Evolutionary conservation across 2,113 vertebrate genomes (phyloP).

Genomic region (Syrrhaptes paradoxus): DNA sequence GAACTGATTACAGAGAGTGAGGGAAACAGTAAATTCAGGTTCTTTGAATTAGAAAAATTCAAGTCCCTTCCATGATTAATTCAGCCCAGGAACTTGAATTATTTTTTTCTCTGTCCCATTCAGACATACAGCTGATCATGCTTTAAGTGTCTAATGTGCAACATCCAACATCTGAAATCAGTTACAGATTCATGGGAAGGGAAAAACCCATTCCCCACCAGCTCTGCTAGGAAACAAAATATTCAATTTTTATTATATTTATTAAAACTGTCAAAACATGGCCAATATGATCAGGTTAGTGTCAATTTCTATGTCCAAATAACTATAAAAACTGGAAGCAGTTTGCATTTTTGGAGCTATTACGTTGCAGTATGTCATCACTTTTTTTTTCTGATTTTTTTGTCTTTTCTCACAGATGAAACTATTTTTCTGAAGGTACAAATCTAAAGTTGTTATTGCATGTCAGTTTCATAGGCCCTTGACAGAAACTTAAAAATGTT

Average conservation of each 20-base stretch:
- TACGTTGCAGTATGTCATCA: fast-evolving
- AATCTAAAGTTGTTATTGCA: neutral
- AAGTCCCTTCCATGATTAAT: neutral
- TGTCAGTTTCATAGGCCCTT: neutral
- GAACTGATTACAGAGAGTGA: neutral
- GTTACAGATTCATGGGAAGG: neutral
- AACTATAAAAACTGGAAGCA: neutral
- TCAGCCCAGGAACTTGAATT: neutral
- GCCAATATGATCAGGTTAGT: neutral
- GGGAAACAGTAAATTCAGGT: neutral
- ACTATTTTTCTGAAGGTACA: neutral
- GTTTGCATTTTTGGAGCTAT: neutral
- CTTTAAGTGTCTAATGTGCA: fast-evolving
- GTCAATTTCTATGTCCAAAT: neutral
- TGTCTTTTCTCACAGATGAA: neutral
- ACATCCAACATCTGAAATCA: neutral
- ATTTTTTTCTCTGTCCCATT: neutral
- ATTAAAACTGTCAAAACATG: neutral
- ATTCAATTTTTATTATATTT: neutral
- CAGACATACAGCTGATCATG: neutral
- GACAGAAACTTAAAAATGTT: neutral
- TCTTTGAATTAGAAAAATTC: neutral
- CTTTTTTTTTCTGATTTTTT: neutral
- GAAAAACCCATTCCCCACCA: neutral
- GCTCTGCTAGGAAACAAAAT: neutral